These are phyloP conservation scores for Mactromeris polynyma DNA, from an alignment of 2,888 invertebrate genomes.

Conservation along the genomic window DNA sequence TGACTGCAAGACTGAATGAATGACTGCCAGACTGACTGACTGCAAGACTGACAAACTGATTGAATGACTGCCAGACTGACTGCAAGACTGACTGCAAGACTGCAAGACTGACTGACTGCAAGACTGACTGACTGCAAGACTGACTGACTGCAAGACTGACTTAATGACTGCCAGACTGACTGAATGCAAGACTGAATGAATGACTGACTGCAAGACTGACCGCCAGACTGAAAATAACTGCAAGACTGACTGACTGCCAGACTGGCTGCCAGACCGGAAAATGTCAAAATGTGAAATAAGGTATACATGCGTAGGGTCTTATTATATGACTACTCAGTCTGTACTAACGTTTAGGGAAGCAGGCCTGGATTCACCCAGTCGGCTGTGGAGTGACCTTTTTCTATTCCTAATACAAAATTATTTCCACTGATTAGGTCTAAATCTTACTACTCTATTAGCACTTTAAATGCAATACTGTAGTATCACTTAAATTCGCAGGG, in stretches of 20 bases:
- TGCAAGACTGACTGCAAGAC: constrained; percentile 14
- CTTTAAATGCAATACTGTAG: too few relatives aligned
- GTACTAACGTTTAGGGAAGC: too few relatives aligned
- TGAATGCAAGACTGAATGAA: background rate
- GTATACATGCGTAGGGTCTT: too few relatives aligned
- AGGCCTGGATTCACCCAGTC: too few relatives aligned
- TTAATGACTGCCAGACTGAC: background rate
- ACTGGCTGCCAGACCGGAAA: too few relatives aligned
- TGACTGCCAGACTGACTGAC: constrained; percentile 26
- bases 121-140: background rate
- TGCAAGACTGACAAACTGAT: constrained; percentile 11
- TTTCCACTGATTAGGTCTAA: too few relatives aligned
- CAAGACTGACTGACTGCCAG: background rate
- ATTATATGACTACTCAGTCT: too few relatives aligned
- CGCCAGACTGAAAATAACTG: constrained; percentile 10
- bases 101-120: background rate
- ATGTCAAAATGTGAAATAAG: too few relatives aligned
- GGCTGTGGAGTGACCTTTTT: too few relatives aligned
- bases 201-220: background rate
- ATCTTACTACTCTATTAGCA: too few relatives aligned
- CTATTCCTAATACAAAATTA: too few relatives aligned
- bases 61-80: constrained; percentile 20
- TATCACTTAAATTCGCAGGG: too few relatives aligned
- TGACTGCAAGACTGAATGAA: constrained; percentile 12
- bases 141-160: constrained; percentile 2